Conservation (phyloP, 2,888 invertebrate genomes). For the Drosophila phalerata region DNA sequence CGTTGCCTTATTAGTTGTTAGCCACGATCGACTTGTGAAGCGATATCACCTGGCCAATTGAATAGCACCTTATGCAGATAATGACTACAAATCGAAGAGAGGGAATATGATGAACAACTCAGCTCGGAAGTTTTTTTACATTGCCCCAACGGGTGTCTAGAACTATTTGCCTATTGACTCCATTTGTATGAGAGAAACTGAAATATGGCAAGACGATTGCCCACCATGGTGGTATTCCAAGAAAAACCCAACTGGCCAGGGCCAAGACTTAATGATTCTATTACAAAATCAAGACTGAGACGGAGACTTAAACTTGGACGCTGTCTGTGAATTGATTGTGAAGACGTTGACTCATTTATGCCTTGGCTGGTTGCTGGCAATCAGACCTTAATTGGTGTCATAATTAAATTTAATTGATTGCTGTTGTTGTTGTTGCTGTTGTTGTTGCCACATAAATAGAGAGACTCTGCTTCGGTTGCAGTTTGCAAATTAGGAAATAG, state of each 20-base stretch:
- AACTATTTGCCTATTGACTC: constrained; percentile 67
- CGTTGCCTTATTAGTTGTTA: constrained; percentile 23
- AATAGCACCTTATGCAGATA: constrained; percentile 75
- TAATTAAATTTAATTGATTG: constrained; percentile 81
- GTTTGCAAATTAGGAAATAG: constrained; percentile 76
- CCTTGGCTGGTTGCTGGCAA: constrained; percentile 57
- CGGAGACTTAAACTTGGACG: neutral
- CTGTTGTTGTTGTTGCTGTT: constrained; percentile 29
- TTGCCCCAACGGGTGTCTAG: constrained; percentile 49
- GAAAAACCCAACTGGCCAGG: constrained; percentile 46
- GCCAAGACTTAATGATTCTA: constrained; percentile 72
- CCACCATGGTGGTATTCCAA: constrained; percentile 65
- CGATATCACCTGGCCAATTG: constrained; percentile 54
- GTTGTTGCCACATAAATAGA: constrained; percentile 18
- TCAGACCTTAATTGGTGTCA: constrained; percentile 80
- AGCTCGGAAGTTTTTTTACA: constrained; percentile 36
- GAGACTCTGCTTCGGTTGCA: constrained; percentile 23
- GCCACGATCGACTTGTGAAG: constrained; percentile 22
- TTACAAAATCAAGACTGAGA: constrained; percentile 40
- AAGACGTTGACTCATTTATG: constrained; percentile 42
- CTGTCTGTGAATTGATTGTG: neutral
- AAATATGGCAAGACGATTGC: constrained; percentile 30
- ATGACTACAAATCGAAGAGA: constrained; percentile 3
- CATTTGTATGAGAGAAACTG: constrained; percentile 15
- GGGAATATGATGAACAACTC: neutral